phyloP scores from a whole-genome alignment of 1,140 invertebrate species.

The Sitobion miscanthi region DNA sequence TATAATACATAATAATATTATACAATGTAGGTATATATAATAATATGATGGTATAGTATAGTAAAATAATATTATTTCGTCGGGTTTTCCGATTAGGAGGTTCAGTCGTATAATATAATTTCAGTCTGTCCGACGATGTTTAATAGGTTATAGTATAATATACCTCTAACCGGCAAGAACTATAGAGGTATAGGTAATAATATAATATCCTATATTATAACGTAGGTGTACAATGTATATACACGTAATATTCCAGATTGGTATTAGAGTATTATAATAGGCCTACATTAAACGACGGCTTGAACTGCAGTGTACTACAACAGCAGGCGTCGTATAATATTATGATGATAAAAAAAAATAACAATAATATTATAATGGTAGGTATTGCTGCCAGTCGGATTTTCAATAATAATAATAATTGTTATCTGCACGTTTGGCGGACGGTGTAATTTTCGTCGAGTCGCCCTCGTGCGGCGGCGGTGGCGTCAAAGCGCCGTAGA shows the following conservation, averaged over 20 bases:
- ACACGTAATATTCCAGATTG: background rate
- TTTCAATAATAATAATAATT: background rate
- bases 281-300: background rate
- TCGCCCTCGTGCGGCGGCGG: background rate
- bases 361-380: slow-evolving; percentile 2
- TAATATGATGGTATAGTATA: too few species aligned
- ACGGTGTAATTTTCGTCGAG: background rate
- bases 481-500: background rate
- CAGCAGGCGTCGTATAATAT: background rate
- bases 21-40: too few species aligned
- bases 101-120: too few species aligned
- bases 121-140: too few species aligned
- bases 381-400: background rate
- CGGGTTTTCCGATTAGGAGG: too few species aligned
- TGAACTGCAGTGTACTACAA: background rate
- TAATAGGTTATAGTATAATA: too few species aligned
- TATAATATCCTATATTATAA: background rate
- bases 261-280: background rate
- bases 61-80: too few species aligned
- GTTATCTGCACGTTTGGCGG: background rate
- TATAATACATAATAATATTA: too few species aligned
- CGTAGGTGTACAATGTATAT: too few species aligned
- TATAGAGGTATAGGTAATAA: too few species aligned
- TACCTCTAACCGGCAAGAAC: too few species aligned
- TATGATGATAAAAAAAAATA: background rate